A percentile compares a stretch with the other conserved stretches of the same genome.
Evolutionary conservation across 2,113 vertebrate genomes (phyloP).

Genomic region (Colossoma macropomum): DNA sequence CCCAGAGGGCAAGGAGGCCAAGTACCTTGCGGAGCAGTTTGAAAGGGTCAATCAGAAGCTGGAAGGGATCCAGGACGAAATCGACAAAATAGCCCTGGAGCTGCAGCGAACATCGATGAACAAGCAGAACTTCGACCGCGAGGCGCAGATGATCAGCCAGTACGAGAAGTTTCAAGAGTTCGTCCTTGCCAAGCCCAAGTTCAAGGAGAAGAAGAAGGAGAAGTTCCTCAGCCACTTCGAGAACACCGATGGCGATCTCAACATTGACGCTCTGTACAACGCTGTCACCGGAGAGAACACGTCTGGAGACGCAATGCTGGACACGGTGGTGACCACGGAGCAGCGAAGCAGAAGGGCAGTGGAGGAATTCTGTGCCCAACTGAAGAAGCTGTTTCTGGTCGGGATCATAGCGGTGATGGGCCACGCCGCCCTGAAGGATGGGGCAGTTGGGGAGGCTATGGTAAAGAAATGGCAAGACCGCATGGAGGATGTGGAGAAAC

Average conservation of each 20-base stretch:
- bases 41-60: constrained; percentile 75
- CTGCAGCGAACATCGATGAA: constrained; percentile 72
- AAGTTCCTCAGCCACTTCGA: constrained; percentile 79
- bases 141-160: constrained; percentile 80
- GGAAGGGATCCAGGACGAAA: constrained; percentile 73
- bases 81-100: constrained; percentile 73
- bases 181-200: constrained; percentile 75
- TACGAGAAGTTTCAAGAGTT: constrained; percentile 83
- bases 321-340: constrained; percentile 69
- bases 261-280: constrained; percentile 78
- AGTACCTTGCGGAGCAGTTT: constrained; percentile 75
- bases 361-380: constrained; percentile 78
- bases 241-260: constrained; percentile 74
- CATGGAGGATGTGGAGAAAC: constrained; percentile 78
- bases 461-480: constrained; percentile 77
- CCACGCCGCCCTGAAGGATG: constrained; percentile 75
- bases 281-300: constrained; percentile 70
- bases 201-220: constrained; percentile 77
- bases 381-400: constrained; percentile 81
- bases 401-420: constrained; percentile 81
- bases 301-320: constrained; percentile 72
- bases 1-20: constrained; percentile 75
- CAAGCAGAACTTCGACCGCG: constrained; percentile 79
- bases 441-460: constrained; percentile 67
- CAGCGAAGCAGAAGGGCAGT: constrained; percentile 73